These are phyloP conservation scores for Acanthisitta chloris DNA, from an alignment of 2,113 vertebrate species.

Conservation along the genomic window DNA sequence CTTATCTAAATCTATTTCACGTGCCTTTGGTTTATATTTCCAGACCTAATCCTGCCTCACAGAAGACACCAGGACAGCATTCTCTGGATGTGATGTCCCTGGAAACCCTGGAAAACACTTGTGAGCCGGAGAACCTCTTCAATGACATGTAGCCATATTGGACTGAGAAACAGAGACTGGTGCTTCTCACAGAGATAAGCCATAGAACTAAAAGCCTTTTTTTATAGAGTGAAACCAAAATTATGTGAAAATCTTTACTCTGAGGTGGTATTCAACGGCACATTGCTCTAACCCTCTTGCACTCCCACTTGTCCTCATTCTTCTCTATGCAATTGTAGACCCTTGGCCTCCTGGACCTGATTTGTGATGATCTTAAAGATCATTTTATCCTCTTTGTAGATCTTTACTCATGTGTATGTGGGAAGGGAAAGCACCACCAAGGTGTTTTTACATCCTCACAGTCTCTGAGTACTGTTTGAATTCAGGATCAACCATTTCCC, in stretches of 20 bases:
- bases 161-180: background rate
- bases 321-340: background rate
- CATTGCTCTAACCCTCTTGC: background rate
- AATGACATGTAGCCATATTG: conserved; percentile 75
- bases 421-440: background rate
- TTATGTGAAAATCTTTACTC: background rate
- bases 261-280: background rate
- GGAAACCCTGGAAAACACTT: conserved; percentile 69
- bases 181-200: background rate
- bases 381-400: background rate
- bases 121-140: conserved; percentile 82
- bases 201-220: background rate
- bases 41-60: conserved; percentile 66
- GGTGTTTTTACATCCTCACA: background rate
- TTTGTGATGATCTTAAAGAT: background rate
- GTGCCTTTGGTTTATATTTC: background rate
- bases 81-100: conserved; percentile 62
- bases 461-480: background rate
- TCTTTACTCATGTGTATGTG: rapidly evolving
- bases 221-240: background rate
- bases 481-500: background rate
- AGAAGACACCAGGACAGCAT: conserved; percentile 40
- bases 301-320: background rate
- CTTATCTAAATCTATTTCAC: background rate
- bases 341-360: background rate